Evolutionary conservation across 2,888 invertebrate genomes (phyloP).

Genomic region (Synergus umbraculus): DNA sequence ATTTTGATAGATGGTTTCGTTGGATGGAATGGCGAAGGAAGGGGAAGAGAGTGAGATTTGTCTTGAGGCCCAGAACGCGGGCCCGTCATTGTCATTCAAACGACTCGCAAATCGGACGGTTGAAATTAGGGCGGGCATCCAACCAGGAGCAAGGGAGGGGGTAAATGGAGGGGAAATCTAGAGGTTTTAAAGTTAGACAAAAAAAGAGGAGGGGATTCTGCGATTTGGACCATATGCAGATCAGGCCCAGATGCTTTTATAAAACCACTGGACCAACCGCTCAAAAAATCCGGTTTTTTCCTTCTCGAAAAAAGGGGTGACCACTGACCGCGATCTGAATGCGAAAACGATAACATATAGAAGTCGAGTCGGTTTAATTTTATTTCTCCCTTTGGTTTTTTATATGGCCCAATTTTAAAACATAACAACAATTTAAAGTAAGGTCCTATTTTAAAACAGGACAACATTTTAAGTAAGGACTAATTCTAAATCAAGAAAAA

Average conservation of each 20-base stretch:
- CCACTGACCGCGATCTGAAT: conserved; percentile 45
- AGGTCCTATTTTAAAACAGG: too few relatives aligned
- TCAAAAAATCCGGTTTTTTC: conserved; percentile 70
- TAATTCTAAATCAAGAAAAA: too few relatives aligned
- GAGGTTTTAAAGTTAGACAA: conserved; percentile 58
- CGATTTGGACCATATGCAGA: conserved; percentile 75
- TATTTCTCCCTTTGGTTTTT: too few relatives aligned
- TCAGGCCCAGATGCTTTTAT: conserved; percentile 74
- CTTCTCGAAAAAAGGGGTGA: conserved; percentile 50
- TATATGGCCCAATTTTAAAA: too few relatives aligned
- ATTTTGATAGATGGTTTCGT: conserved; percentile 56
- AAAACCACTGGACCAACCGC: conserved; percentile 58
- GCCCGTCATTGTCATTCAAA: conserved; percentile 74
- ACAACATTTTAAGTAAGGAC: too few relatives aligned
- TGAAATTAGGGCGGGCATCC: conserved; percentile 69
- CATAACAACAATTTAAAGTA: too few relatives aligned
- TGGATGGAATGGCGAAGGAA: conserved; percentile 26
- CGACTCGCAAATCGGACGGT: conserved; percentile 69
- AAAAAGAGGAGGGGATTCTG: conserved; percentile 64
- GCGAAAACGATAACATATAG: neutral
- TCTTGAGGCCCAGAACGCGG: conserved; percentile 55
- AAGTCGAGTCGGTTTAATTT: neutral
- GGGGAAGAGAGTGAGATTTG: conserved; percentile 51
- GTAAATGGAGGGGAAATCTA: conserved; percentile 45
- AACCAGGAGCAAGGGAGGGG: conserved; percentile 45